These are phyloP conservation scores for Podargus strigoides DNA, from an alignment of 2,797 vertebrate species.

Conservation along the genomic window DNA sequence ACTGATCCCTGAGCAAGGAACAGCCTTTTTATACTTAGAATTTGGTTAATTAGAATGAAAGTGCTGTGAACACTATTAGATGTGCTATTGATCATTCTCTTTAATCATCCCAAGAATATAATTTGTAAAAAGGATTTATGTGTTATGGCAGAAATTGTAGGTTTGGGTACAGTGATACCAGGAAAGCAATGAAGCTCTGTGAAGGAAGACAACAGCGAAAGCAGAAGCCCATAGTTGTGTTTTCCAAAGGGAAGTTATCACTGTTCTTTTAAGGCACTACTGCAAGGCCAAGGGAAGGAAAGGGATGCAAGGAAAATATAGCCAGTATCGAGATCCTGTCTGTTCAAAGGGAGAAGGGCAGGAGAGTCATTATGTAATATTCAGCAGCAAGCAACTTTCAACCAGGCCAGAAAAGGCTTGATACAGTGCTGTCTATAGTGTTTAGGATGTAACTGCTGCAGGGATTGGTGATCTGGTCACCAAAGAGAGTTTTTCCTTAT, in stretches of 20 bases:
- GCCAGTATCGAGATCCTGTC: not conserved
- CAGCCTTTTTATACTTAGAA: not conserved
- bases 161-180: not conserved
- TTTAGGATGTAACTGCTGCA: not conserved
- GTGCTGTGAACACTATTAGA: constrained; percentile 5
- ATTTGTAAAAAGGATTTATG: not conserved
- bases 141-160: not conserved
- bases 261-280: not conserved
- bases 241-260: not conserved
- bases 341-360: not conserved
- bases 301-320: not conserved
- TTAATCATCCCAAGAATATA: constrained; percentile 31
- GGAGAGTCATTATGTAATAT: not conserved
- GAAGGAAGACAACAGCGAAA: not conserved
- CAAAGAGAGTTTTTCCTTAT: not conserved
- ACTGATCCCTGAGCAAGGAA: not conserved
- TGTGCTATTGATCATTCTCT: constrained; percentile 48
- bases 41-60: constrained; percentile 51
- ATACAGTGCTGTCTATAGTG: not conserved
- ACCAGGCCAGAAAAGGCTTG: not conserved
- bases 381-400: not conserved
- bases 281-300: not conserved
- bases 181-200: not conserved
- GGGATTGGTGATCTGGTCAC: not conserved
- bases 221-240: not conserved